These are phyloP conservation scores for Dipodomys stephensi DNA, from an alignment of 2,113 vertebrate species.

Conservation along the genomic window DNA sequence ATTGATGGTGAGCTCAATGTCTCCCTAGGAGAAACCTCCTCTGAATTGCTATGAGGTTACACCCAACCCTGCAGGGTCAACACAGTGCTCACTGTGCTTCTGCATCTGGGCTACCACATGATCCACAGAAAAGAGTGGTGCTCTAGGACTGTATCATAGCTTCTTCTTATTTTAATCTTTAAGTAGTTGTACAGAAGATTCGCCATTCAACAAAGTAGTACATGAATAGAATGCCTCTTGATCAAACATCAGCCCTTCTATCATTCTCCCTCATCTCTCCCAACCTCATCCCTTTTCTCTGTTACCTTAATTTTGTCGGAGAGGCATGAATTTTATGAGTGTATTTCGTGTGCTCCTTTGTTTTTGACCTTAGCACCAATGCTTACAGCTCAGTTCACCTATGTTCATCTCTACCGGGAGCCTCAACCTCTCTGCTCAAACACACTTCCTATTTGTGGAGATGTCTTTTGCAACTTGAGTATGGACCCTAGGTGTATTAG, in stretches of 20 bases:
- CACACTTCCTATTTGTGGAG: background rate
- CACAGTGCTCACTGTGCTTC: background rate
- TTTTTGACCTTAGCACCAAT: no score
- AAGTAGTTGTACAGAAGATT: no score
- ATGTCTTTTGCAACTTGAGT: background rate
- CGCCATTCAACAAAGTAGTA: no score
- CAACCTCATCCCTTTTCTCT: no score
- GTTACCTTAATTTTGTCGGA: no score
- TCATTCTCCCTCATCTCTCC: no score
- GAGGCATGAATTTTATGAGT: no score
- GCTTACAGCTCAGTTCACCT: no score
- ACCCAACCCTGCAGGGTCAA: background rate
- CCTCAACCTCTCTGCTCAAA: background rate
- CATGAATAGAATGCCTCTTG: no score
- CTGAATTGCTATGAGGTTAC: background rate
- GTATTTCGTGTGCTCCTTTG: no score
- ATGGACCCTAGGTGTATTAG: background rate
- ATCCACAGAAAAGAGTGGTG: background rate
- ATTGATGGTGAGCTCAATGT: background rate
- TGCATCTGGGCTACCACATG: background rate
- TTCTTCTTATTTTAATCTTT: background rate
- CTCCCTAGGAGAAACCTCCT: background rate
- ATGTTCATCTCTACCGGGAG: background rate
- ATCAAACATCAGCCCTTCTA: no score
- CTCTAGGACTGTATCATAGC: background rate